Evolutionary conservation across 2,113 vertebrate genomes (phyloP).

Genomic region (Burhinus oedicnemus): DNA sequence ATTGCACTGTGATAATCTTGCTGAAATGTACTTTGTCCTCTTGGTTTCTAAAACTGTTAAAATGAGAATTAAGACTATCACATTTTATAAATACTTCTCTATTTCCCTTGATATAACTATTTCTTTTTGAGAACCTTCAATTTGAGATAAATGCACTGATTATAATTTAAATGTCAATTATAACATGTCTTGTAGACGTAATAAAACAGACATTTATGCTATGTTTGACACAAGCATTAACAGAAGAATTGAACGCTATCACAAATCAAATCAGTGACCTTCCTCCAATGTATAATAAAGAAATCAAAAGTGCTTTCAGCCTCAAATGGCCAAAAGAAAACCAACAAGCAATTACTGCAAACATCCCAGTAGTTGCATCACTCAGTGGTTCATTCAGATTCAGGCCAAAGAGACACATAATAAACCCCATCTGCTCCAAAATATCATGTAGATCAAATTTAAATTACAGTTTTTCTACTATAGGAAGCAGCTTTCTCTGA

Average conservation of each 20-base stretch:
- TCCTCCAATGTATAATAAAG: conserved; percentile 12
- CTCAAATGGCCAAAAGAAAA: conserved; percentile 50
- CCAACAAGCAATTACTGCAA: conserved; percentile 55
- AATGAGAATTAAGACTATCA: neutral
- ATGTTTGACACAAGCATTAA: neutral
- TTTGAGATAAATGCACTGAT: conserved; percentile 35
- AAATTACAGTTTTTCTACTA: conserved; percentile 17
- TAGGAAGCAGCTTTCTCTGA: conserved; percentile 6
- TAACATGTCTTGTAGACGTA: neutral
- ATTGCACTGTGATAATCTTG: neutral
- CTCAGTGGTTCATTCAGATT: conserved; percentile 40
- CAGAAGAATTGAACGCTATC: neutral
- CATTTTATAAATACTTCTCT: neutral
- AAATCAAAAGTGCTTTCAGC: conserved; percentile 60
- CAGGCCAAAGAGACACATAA: conserved; percentile 13
- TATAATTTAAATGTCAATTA: conserved; percentile 40
- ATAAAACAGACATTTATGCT: neutral
- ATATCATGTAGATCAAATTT: conserved; percentile 8
- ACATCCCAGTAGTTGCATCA: neutral
- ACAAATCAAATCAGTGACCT: conserved; percentile 63
- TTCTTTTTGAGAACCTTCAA: neutral
- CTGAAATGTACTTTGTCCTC: neutral
- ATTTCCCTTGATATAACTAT: neutral
- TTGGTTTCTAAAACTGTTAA: neutral
- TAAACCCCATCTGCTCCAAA: conserved; percentile 42